These are phyloP conservation scores for Dicaeum eximium DNA, from an alignment of 2,113 vertebrate species.

Conservation along the genomic window DNA sequence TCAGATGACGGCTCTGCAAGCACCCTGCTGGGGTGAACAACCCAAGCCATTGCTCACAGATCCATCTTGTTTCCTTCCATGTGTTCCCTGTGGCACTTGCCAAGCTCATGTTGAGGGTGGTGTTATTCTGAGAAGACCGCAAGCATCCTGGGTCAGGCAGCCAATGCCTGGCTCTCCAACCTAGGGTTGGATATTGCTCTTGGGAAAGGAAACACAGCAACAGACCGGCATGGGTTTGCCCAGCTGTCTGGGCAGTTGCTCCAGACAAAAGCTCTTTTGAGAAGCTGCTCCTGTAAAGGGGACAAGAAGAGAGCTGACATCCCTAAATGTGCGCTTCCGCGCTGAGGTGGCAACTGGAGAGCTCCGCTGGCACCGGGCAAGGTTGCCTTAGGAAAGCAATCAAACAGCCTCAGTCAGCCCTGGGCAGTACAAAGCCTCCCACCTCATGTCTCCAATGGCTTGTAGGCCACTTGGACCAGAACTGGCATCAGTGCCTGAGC, in stretches of 20 bases:
- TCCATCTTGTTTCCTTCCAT: background rate
- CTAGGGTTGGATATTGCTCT: background rate
- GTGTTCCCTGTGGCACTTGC: background rate
- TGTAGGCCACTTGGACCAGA: background rate
- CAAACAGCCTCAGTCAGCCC: background rate
- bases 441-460: background rate
- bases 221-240: background rate
- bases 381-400: background rate
- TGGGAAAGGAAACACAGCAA: background rate
- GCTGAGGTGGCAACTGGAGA: background rate
- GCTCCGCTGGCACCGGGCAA: background rate
- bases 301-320: background rate
- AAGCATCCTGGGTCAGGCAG: background rate
- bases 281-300: background rate
- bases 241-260: background rate
- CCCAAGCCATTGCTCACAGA: background rate
- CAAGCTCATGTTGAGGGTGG: background rate
- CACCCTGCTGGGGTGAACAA: background rate
- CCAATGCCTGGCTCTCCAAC: background rate
- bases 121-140: background rate
- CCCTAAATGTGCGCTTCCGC: background rate
- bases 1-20: background rate
- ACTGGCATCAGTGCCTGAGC: background rate
- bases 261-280: conserved; percentile 34
- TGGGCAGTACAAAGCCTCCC: background rate